Conservation (phyloP, 2,797 vertebrate genomes). For the Tokudaia muenninki region DNA sequence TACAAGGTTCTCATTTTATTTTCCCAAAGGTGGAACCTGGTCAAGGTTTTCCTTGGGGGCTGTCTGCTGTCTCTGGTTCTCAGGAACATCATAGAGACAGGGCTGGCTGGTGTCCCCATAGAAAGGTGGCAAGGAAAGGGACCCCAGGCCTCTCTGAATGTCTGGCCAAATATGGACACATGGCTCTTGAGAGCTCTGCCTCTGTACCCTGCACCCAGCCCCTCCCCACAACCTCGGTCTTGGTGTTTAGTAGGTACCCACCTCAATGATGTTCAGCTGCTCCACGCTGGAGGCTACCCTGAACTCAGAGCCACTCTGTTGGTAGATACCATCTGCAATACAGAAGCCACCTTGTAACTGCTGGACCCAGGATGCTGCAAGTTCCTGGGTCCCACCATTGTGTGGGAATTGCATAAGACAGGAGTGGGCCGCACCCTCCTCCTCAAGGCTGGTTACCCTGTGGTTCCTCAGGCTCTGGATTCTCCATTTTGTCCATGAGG, state of each 20-base stretch:
- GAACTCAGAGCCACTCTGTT: slow-evolving; percentile 91
- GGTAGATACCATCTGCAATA: slow-evolving; percentile 91
- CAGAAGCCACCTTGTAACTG: background rate
- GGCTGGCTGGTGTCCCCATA: background rate
- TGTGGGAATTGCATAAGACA: background rate
- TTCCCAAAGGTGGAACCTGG: background rate
- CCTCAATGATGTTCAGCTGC: slow-evolving; percentile 93
- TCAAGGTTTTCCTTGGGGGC: background rate
- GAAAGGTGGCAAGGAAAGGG: background rate
- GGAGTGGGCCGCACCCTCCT: background rate
- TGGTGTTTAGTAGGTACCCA: slow-evolving; percentile 76
- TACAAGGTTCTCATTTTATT: slow-evolving; percentile 67
- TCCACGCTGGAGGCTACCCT: slow-evolving; percentile 91
- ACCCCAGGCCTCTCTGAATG: background rate
- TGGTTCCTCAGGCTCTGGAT: slow-evolving; percentile 92
- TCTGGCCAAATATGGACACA: background rate
- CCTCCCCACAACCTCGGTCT: background rate
- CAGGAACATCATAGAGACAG: background rate
- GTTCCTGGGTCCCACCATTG: background rate
- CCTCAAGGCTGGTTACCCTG: slow-evolving; percentile 88
- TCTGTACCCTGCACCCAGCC: background rate
- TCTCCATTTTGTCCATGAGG: slow-evolving; percentile 98
- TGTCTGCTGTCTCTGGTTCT: background rate
- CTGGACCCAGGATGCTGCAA: background rate
- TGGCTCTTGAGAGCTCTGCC: background rate